Conservation (phyloP, 35 echinoderm and acorn worm species). For the Lytechinus pictus region DNA sequence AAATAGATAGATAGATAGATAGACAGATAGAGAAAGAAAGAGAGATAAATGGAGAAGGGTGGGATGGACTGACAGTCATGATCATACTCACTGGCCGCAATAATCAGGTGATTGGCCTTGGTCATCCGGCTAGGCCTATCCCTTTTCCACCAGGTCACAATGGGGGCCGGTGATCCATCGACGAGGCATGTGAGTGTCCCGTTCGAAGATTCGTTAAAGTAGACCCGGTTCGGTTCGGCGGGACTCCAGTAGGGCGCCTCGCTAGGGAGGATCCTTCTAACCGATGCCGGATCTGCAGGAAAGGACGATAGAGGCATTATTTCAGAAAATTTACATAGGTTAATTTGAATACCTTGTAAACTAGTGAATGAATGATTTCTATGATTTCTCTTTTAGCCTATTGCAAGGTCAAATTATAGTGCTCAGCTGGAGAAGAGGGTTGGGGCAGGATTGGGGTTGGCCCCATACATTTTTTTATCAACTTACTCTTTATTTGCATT, state of each 20-base stretch:
- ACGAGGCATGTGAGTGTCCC: conserved; percentile 22
- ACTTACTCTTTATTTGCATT: too few species aligned
- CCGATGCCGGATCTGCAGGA: not conserved
- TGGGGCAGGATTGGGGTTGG: too few species aligned
- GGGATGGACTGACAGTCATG: too few species aligned
- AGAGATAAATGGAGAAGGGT: not conserved
- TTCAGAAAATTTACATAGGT: too few species aligned
- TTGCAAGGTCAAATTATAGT: too few species aligned
- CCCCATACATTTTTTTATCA: too few species aligned
- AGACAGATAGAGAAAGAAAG: not conserved
- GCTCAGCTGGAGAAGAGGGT: too few species aligned
- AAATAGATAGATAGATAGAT: not conserved
- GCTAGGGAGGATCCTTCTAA: not conserved
- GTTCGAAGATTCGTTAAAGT: conserved; percentile 18
- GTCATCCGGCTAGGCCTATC: not conserved
- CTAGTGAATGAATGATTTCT: too few species aligned
- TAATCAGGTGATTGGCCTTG: not conserved
- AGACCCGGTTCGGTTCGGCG: conserved; percentile 17
- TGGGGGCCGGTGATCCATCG: not conserved
- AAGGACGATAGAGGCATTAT: too few species aligned
- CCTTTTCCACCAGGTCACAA: conserved; percentile 31
- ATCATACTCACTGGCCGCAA: not conserved
- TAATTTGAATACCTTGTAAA: too few species aligned
- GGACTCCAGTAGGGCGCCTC: not conserved
- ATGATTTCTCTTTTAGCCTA: too few species aligned